A percentile compares a stretch with the other conserved stretches of the same genome.
These are phyloP conservation scores for Siniperca scherzeri DNA, from an alignment of 2,797 vertebrate species.

Conservation along the genomic window DNA sequence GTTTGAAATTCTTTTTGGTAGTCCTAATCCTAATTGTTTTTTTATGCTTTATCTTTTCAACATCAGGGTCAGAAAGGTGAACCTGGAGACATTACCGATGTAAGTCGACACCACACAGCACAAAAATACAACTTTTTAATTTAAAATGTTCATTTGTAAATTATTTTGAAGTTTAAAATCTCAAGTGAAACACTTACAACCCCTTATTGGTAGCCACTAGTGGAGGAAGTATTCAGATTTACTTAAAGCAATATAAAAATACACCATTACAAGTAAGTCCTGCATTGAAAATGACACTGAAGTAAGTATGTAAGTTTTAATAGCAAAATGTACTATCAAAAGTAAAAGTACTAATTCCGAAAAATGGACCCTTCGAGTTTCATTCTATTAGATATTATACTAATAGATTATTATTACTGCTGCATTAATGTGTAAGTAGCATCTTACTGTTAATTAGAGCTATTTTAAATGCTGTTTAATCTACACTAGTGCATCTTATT, in stretches of 20 bases:
- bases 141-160: conserved; percentile 6
- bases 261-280: neutral
- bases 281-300: neutral
- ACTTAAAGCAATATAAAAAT: neutral
- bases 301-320: neutral
- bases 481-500: neutral
- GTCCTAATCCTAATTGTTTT: conserved; percentile 27
- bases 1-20: neutral
- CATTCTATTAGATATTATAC: neutral
- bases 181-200: neutral
- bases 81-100: conserved; percentile 95
- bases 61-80: conserved; percentile 95
- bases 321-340: neutral
- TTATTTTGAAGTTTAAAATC: neutral
- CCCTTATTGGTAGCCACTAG: fast-evolving
- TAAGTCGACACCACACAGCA: conserved; percentile 81
- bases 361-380: neutral
- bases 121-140: conserved; percentile 1
- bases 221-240: neutral
- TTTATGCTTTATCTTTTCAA: conserved; percentile 42
- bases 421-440: neutral
- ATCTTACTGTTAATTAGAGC: neutral
- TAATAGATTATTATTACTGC: neutral
- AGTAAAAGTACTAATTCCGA: neutral
- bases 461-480: neutral